Base-by-base conservation (phyloP, 2,797 vertebrate species). In the Clangula hyemalis region DNA sequence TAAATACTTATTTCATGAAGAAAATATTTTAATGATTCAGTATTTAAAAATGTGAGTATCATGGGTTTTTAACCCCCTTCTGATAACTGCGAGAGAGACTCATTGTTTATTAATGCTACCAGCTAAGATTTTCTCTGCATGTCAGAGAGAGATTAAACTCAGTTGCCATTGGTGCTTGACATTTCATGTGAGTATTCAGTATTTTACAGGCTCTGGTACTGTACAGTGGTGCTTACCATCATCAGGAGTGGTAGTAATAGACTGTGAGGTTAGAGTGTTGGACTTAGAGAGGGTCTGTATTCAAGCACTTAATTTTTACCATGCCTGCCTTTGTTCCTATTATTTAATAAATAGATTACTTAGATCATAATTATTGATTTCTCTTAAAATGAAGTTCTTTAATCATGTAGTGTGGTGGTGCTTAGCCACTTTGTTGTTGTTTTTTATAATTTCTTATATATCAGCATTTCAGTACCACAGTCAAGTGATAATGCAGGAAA, bases 11-110 rank as follows among this genome's bases (percentile, higher is more conserved):
- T 70, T 91, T 92, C 47, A 90, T 51, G 16, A 78, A 71, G 47
- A 81, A 96, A 92, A 61, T 86, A 92, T 91, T 94, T 85, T 60
- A 85, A 64, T 92, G 58, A 85, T 85, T 91, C n/a, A 28, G 82
- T 83, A 66, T 83, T 92, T 90, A 32, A 95, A 62, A 85, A 70
- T 71, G 80, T n/a, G 27, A 69, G 4, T 90, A 62, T 72, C 39
- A 4, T 30, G 24, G 6, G 14, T 58, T 86, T 94, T 80, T 56
- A 58, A 69, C 45, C 13, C 54, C 21, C 19, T 83, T 62, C 38
- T 82, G 54, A 81, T 43, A 92, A 77, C 49, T 72, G 71, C 54
- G 80, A 58, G 61, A 73, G 30, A 72, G 56, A 80, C 30, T 80
- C 82, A 12, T 27, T 73, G 19, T 74, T 89, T 75, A 54, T 83